phyloP scores from a whole-genome alignment of 2,888 invertebrate species.

The Caradrina kadenii region DNA sequence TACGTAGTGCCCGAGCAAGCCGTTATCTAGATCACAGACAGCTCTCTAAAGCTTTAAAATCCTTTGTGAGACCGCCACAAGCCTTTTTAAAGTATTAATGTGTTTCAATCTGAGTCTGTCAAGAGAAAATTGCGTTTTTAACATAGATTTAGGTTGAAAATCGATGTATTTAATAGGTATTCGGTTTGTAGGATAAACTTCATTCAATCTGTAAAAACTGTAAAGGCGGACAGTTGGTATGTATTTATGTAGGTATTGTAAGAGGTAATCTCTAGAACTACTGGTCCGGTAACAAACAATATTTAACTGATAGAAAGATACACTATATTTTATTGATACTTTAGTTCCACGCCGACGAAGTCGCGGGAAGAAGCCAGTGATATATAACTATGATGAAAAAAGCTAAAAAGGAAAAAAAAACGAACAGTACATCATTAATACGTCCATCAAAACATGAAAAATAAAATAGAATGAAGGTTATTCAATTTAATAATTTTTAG shows the following conservation, averaged over 20 bases:
- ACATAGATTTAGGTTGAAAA: not conserved
- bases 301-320: no score
- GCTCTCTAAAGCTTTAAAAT: slow-evolving; percentile 50
- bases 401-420: no score
- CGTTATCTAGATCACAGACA: slow-evolving; percentile 66
- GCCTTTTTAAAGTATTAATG: slow-evolving; percentile 44
- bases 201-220: not conserved
- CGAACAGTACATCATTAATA: not conserved
- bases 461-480: slow-evolving; percentile 1
- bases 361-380: not conserved
- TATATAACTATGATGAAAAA: not conserved
- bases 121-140: slow-evolving; percentile 22
- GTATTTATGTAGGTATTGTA: no score
- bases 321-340: no score
- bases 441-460: not conserved
- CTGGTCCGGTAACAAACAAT: no score
- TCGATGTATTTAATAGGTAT: slow-evolving; percentile 3
- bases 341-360: no score
- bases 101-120: slow-evolving; percentile 24
- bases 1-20: slow-evolving; percentile 49
- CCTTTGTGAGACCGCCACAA: slow-evolving; percentile 56
- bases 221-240: no score
- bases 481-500: slow-evolving; percentile 23
- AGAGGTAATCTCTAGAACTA: no score
- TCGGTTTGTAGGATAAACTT: not conserved